Conservation (phyloP, 2,113 vertebrate species). For the Trogon melanurus region DNA sequence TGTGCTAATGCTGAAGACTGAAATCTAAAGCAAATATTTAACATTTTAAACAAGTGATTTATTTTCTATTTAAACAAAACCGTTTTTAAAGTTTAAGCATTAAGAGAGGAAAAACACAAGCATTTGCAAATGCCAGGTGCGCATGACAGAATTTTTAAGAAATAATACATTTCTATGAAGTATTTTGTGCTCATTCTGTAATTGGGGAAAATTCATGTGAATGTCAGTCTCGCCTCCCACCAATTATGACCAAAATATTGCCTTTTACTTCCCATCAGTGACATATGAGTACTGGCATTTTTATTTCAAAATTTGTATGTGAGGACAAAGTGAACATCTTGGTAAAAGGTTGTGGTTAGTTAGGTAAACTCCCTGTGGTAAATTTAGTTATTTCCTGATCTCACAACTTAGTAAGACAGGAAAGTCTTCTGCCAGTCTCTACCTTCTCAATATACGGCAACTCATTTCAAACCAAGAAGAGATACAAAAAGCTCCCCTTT, state of each 20-base stretch:
- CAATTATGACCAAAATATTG: slow-evolving; percentile 59
- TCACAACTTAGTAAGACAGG: slow-evolving; percentile 53
- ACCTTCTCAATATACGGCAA: background rate
- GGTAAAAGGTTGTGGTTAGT: slow-evolving; percentile 62
- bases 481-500: slow-evolving; percentile 33
- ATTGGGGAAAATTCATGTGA: slow-evolving; percentile 40
- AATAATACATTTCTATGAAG: slow-evolving; percentile 45
- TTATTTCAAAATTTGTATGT: slow-evolving; percentile 48
- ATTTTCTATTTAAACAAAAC: background rate
- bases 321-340: slow-evolving; percentile 36
- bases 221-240: slow-evolving; percentile 36
- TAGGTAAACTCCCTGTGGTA: slow-evolving; percentile 68
- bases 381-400: slow-evolving; percentile 63
- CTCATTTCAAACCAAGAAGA: slow-evolving; percentile 62
- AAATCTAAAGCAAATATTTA: background rate
- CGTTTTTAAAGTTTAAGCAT: background rate
- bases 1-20: background rate
- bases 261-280: slow-evolving; percentile 65
- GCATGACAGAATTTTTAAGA: background rate
- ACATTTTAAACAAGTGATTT: background rate
- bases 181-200: slow-evolving; percentile 32
- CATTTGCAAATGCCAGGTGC: slow-evolving; percentile 19
- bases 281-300: slow-evolving; percentile 47
- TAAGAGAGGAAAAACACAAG: background rate
- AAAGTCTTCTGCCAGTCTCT: slow-evolving; percentile 44